A percentile compares a stretch with the other conserved stretches of the same genome.
Conservation (phyloP, 1,140 invertebrate species). For the Oryzaephilus surinamensis region DNA sequence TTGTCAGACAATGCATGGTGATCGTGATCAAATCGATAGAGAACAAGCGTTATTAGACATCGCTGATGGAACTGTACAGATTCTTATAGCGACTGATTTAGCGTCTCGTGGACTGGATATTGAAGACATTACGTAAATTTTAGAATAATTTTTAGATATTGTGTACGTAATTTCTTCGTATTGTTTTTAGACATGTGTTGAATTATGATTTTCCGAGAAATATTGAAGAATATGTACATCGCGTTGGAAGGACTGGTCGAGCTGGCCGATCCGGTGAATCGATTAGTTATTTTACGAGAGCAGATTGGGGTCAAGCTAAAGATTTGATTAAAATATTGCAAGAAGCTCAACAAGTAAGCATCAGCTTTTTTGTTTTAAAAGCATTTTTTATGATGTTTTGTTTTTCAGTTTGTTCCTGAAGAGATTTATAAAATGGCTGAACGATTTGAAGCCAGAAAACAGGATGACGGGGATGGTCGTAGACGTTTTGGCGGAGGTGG, state of each 20-base stretch:
- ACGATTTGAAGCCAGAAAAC: conserved; percentile 52
- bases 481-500: conserved; percentile 34
- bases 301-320: conserved; percentile 66
- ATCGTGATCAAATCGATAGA: conserved; percentile 74
- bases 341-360: conserved; percentile 48
- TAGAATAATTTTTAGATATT: conserved; percentile 11
- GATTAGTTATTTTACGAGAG: conserved; percentile 67
- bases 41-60: conserved; percentile 79
- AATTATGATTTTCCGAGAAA: conserved; percentile 87
- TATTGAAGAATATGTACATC: conserved; percentile 82
- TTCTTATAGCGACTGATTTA: conserved; percentile 91
- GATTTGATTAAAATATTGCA: conserved; percentile 76
- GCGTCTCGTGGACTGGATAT: conserved; percentile 88
- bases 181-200: conserved; percentile 70
- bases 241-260: conserved; percentile 78
- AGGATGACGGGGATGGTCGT: conserved; percentile 40
- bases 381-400: conserved; percentile 1
- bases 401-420: conserved; percentile 53
- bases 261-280: conserved; percentile 75
- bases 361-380: conserved; percentile 2
- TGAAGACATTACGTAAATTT: conserved; percentile 74
- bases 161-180: conserved; percentile 20
- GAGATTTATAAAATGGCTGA: conserved; percentile 59
- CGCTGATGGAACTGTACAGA: conserved; percentile 57
- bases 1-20: conserved; percentile 79